Evolutionary conservation across 2,888 invertebrate species (phyloP), one percentile per base, ranked within the genome.

Genomic region (Drosophila pseudotalamancana): DNA sequence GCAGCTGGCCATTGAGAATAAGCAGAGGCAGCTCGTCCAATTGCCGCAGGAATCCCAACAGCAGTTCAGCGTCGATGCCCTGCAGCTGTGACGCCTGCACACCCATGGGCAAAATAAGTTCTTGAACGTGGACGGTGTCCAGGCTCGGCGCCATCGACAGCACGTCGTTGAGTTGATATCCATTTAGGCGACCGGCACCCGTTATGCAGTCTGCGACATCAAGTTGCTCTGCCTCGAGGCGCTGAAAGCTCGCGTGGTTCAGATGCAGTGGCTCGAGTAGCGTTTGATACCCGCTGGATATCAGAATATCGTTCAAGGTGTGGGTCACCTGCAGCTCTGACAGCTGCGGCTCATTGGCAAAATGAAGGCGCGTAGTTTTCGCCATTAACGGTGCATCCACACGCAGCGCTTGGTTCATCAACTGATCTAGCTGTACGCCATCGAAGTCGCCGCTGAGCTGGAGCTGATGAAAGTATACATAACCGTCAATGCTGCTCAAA

Each of bases 381-480:
- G 73, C 89, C 0, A 89, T 71, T 1, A 90, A 76, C 59, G 91
- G 91, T n/a, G 68, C 75, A 68, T 93, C 89, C 12, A 92, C 71
- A 49, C 90, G 91, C 1, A 93, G 88, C 0, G 91, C 72, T 23
- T 92, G 90, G 31, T 87, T 67, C 16, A 92, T 87, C 1, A 93
- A 75, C 72, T 92, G 86, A 0, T 89, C 89, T 8, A 93, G 75
- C 59, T 92, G 91, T 0, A 92, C 85, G 0, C 90, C 91, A 63
- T 92, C 92, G 51, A 90, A 92, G 9, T 89, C 64, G 1, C 92
- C 93, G 5, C 70, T 73, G 0, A 93, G 59, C 11, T 87, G 73
- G 2, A 94, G 76, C 59, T 92, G 90, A 35, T 92, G 90, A 27
- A 94, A 92, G 40, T 85, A 88, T 0, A 93, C 89, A 48, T 91